Evolutionary conservation across 2,888 invertebrate species (phyloP).

Genomic region (Epinotia nisella): DNA sequence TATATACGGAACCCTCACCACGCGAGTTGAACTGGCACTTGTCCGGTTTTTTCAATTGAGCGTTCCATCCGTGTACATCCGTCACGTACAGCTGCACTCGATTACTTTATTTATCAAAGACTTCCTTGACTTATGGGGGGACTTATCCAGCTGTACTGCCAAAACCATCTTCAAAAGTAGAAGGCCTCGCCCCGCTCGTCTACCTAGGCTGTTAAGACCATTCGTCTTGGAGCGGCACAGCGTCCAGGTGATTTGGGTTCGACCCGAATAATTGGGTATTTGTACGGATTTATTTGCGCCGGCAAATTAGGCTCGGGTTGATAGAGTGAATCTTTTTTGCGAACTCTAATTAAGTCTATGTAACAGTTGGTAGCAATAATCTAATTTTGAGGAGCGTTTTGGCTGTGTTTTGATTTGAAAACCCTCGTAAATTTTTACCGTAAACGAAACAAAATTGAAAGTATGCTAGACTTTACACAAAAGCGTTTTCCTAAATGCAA

Average conservation of each 20-base stretch:
- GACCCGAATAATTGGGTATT: constrained; percentile 40
- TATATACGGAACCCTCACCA: too few relatives aligned
- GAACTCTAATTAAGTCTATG: neutral
- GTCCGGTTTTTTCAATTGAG: too few relatives aligned
- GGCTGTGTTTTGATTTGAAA: too few relatives aligned
- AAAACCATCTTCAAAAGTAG: neutral
- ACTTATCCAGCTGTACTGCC: constrained; percentile 29
- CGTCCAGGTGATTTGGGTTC: constrained; percentile 40
- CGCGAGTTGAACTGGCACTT: too few relatives aligned
- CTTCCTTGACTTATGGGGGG: constrained; percentile 36
- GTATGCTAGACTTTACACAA: too few relatives aligned
- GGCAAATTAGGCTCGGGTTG: constrained; percentile 16
- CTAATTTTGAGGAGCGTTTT: neutral
- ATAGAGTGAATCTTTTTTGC: constrained; percentile 15
- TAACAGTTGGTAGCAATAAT: neutral
- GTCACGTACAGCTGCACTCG: constrained; percentile 33
- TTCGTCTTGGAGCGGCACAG: neutral
- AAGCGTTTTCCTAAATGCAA: too few relatives aligned
- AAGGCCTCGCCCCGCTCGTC: neutral
- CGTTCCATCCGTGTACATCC: neutral
- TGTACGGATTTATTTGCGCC: constrained; percentile 34
- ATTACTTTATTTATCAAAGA: constrained; percentile 43
- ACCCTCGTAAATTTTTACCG: too few relatives aligned
- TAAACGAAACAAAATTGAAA: too few relatives aligned
- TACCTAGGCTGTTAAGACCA: neutral